Evolutionary conservation across 2,113 vertebrate species (phyloP).

Genomic region (Paramisgurnus dabryanus): DNA sequence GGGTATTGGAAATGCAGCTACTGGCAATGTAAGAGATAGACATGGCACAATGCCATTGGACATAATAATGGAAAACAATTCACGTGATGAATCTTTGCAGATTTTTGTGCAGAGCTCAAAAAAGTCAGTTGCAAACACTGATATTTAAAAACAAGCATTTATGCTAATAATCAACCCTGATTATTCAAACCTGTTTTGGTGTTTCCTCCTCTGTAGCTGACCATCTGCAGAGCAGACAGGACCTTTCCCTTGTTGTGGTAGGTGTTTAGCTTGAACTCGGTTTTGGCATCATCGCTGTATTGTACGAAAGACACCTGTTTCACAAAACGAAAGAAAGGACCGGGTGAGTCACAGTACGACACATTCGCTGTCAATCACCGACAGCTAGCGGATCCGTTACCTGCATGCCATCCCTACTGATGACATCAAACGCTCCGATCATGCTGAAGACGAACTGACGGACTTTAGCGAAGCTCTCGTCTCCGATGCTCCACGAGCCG

Average conservation of each 20-base stretch:
- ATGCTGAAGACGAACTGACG: conserved; percentile 95
- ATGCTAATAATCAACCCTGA: too few species aligned
- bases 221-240: conserved; percentile 86
- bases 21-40: too few species aligned
- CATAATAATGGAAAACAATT: too few species aligned
- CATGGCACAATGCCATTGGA: too few species aligned
- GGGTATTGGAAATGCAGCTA: too few species aligned
- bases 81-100: too few species aligned
- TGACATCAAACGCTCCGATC: conserved; percentile 90
- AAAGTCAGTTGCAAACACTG: too few species aligned
- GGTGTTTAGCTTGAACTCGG: conserved; percentile 94
- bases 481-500: conserved; percentile 98
- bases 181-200: conserved; percentile 87
- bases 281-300: conserved; percentile 95
- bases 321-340: conserved; percentile 38
- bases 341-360: conserved; percentile 15
- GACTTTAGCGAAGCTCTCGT: conserved; percentile 96
- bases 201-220: conserved; percentile 96
- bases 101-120: too few species aligned
- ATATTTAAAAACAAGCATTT: too few species aligned
- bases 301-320: conserved; percentile 94
- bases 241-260: conserved; percentile 90
- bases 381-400: conserved; percentile 65
- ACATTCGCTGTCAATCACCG: not conserved
- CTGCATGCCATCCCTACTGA: conserved; percentile 92